Conservation (phyloP, 2,113 vertebrate genomes). For the Tilapia sparmanii region DNA sequence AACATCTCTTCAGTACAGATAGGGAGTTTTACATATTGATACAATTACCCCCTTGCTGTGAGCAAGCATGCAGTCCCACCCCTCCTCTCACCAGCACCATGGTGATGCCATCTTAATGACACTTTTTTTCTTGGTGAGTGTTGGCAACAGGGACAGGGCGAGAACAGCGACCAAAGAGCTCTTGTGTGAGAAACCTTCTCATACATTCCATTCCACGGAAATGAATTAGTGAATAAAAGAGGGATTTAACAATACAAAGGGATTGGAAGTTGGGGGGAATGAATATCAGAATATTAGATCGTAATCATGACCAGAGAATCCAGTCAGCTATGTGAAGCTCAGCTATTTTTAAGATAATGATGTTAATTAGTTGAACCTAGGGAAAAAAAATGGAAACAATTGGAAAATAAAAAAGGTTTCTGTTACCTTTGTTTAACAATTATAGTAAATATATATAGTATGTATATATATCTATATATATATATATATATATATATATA, state of each 20-base stretch:
- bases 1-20: constrained; percentile 60
- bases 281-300: constrained; percentile 12
- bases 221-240: constrained; percentile 50
- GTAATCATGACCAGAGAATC: constrained; percentile 36
- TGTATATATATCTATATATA: background rate
- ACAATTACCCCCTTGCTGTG: constrained; percentile 72
- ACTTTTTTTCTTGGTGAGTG: constrained; percentile 31
- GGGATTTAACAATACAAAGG: background rate
- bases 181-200: background rate
- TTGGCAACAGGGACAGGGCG: constrained; percentile 12
- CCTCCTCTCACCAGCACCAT: background rate
- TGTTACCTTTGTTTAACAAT: background rate
- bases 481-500: no score
- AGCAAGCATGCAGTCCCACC: constrained; percentile 39
- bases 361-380: background rate
- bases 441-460: background rate
- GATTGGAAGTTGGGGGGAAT: background rate
- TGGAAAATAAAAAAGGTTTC: background rate
- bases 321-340: constrained; percentile 6
- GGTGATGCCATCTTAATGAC: constrained; percentile 53
- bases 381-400: background rate
- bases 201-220: background rate
- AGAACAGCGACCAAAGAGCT: constrained; percentile 23
- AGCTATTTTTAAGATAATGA: background rate
- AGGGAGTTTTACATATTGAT: constrained; percentile 72